Conservation (phyloP, 1,140 invertebrate genomes). For the Aradophagus sp. region DNA sequence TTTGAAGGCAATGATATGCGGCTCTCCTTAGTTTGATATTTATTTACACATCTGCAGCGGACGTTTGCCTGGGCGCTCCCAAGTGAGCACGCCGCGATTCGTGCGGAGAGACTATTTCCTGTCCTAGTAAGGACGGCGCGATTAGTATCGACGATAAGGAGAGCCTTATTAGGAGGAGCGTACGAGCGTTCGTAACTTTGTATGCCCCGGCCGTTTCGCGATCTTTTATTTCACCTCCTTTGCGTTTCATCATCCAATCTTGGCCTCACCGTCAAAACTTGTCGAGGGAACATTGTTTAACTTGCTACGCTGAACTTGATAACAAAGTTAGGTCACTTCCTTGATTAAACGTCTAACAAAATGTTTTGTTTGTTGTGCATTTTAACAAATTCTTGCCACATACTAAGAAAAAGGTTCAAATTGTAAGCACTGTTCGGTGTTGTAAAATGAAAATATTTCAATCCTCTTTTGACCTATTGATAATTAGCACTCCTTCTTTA, state of each 20-base stretch:
- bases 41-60: conserved; percentile 51
- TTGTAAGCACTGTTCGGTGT: too few species aligned
- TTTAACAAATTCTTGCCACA: too few species aligned
- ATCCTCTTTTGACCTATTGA: too few species aligned
- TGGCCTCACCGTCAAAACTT: conserved; percentile 11
- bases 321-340: too few species aligned
- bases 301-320: conserved; percentile 5
- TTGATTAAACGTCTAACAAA: too few species aligned
- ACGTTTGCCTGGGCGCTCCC: conserved; percentile 40
- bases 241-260: conserved; percentile 25
- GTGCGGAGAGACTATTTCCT: conserved; percentile 60
- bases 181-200: conserved; percentile 55
- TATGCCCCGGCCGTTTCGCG: conserved; percentile 42
- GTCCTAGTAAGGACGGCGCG: conserved; percentile 56
- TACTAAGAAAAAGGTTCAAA: too few species aligned
- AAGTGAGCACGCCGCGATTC: conserved; percentile 51
- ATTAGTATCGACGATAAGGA: conserved; percentile 59
- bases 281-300: conserved; percentile 7
- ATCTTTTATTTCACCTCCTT: conserved; percentile 36
- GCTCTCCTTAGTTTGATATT: conserved; percentile 47
- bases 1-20: conserved; percentile 50
- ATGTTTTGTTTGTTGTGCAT: too few species aligned
- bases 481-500: too few species aligned
- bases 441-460: too few species aligned
- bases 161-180: conserved; percentile 58